A percentile compares a stretch with the other conserved stretches of the same genome.
Conservation (phyloP, 1,140 invertebrate genomes). For the Trinorchestia longiramus region DNA sequence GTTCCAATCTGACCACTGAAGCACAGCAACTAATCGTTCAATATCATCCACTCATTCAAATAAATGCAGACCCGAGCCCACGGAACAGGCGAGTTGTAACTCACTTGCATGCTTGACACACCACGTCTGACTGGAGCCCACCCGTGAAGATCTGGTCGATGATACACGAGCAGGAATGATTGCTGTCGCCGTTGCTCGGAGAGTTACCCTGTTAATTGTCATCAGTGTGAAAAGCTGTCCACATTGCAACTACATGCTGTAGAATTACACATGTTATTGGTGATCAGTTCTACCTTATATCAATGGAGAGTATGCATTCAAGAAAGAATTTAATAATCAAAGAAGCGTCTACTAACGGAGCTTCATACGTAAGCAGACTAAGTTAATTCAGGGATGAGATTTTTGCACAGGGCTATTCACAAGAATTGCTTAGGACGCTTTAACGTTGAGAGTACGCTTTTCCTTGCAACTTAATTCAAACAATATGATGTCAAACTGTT, state of each 20-base stretch:
- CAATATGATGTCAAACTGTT: no score
- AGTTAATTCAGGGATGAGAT: background rate
- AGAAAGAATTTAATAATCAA: background rate
- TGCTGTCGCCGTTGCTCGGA: slow-evolving; percentile 71
- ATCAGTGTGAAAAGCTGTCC: background rate
- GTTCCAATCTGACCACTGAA: background rate
- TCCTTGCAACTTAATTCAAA: no score
- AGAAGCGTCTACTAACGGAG: background rate
- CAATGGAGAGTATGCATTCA: background rate
- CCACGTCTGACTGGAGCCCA: slow-evolving; percentile 94
- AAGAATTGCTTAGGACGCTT: no score
- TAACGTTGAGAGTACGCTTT: no score
- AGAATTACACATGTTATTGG: background rate
- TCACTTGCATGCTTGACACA: slow-evolving; percentile 93
- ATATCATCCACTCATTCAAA: background rate
- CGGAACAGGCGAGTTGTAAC: slow-evolving; percentile 65
- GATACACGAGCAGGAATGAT: slow-evolving; percentile 92
- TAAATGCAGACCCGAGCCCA: background rate
- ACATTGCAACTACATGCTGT: background rate
- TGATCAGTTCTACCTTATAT: background rate
- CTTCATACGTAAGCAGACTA: background rate
- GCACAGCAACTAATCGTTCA: background rate
- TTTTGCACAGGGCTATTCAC: no score
- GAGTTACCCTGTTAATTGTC: slow-evolving; percentile 70
- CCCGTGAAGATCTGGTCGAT: slow-evolving; percentile 98